Base-by-base conservation (phyloP, 2,113 vertebrate species). In the Orientallactaga bullata region DNA sequence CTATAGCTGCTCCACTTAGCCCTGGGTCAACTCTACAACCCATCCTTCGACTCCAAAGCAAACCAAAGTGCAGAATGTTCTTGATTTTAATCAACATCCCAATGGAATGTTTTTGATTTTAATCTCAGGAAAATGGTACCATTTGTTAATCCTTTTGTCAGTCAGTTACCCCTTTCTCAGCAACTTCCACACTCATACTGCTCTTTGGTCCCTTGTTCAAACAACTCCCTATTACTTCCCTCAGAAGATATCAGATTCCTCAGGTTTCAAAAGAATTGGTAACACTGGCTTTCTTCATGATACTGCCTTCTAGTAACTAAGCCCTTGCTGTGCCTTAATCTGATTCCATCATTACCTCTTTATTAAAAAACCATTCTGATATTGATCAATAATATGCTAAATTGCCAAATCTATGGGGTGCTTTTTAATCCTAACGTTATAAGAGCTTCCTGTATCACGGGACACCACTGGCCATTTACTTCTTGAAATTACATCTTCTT, bases 11-110 rank as follows among this genome's bases (percentile, higher is more conserved):
- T n/a, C 63, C 66, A 26, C 20, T 20, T 81, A 85, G 92, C 1
- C 26, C 10, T 10, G 37, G 47, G 73, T n/a, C 77, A 77, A 37
- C 51, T 63, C 39, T 51, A 71, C 12, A 86, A 37, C 42, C 51
- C 35, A 86, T 42, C 26, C 55, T 83, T 76, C 72, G 66, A 30
- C 20, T 28, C 23, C 32, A 85, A 93, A 95, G 69, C 15, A 84
- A 89, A 94, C 26, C 26, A 85, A 47, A 84, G 24, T 47, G 71
- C 11, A 28, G 47, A 73, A 26, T 30, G 23, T 69, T 88, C n/a
- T n/a, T n/a, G n/a, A n/a, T n/a, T n/a, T n/a, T n/a, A n/a, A n/a
- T n/a, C n/a, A n/a, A n/a, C n/a, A n/a, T n/a, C 30, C 7, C 39
- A 23, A 39, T 30, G 68, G 66, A 51, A 39, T 32, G 28, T 65